Base-by-base conservation (phyloP, 2,888 invertebrate genomes). In the Ophion ellenae region DNA sequence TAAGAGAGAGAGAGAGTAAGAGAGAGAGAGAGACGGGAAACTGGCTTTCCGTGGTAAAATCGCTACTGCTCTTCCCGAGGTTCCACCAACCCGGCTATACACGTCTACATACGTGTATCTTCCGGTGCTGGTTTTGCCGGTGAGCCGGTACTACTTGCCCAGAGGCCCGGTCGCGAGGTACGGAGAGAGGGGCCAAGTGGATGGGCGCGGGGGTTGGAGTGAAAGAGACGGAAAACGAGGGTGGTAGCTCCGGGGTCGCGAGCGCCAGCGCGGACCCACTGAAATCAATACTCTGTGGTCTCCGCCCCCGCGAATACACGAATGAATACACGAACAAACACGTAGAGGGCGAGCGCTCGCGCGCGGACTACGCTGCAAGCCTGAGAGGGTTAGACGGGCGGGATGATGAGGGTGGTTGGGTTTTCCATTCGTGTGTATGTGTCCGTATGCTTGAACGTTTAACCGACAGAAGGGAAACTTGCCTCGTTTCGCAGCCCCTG, bases 261-360 rank as follows among this genome's bases (percentile, higher is more conserved):
- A 88, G 83, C 85, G 89, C 85, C 87, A 74, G 88, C 81, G 89
- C 90, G 91, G 91, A 70, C 83, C 59, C 70, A 83, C 90, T 93
- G 92, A 93, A 93, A 93, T 93, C 93, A 93, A 93, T 93, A 93
- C 93, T 93, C 91, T 92, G 93, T 91, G 93, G 93, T 93, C 93
- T 93, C 93, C 92, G 92, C 92, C 92, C 91, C 91, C 92, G 91
- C 90, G 90, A 91, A 90, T 92, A 92, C 90, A 90, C 89, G 90
- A 89, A 90, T 89, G 90, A 90, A 89, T 90, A 92, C 92, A 90
- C 90, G 89, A 88, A 90, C 91, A 90, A 91, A 91, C 90, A 90
- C 91, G 86, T 59, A 75, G 69, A 89, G 86, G 85, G 83, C 87
- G 84, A 82, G 36, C 61, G 84, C 83, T 20, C 61, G 84, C 83